Evolutionary conservation across 2,797 vertebrate species (phyloP).

Genomic region (Pipistrellus nathusii): DNA sequence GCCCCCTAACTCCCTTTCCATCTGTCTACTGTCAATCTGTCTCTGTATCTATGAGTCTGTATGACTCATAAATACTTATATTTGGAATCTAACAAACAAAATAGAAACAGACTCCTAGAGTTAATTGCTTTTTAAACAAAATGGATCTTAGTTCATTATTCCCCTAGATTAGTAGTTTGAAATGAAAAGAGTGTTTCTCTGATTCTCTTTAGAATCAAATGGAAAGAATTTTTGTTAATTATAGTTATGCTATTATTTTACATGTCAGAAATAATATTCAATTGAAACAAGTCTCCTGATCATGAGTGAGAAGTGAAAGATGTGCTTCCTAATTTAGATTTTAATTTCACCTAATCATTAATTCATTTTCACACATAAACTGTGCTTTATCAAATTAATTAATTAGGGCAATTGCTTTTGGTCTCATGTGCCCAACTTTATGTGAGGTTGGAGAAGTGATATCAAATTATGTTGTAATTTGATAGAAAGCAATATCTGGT

Average conservation of each 20-base stretch:
- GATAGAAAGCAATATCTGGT: conserved; percentile 58
- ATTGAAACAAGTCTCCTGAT: conserved; percentile 36
- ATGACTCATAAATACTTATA: too few relatives aligned
- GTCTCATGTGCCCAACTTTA: conserved; percentile 57
- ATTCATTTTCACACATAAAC: conserved; percentile 65
- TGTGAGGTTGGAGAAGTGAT: conserved; percentile 49
- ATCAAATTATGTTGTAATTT: conserved; percentile 71
- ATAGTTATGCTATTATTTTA: conserved; percentile 47
- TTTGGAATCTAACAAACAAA: not conserved
- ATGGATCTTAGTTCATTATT: not conserved
- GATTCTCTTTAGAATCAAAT: conserved; percentile 44
- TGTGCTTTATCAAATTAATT: conserved; percentile 76
- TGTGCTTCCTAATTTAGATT: conserved; percentile 65
- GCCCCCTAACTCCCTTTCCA: not conserved
- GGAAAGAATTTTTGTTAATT: conserved; percentile 55
- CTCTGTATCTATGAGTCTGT: not conserved
- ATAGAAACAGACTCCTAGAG: not conserved
- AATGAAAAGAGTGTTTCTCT: not conserved
- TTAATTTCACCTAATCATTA: conserved; percentile 72
- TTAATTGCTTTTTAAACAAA: conserved; percentile 48
- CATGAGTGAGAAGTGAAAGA: conserved; percentile 41
- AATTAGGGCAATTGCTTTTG: conserved; percentile 72
- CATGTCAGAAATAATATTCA: conserved; percentile 29
- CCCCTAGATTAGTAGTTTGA: not conserved
- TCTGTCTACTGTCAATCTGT: not conserved